Evolutionary conservation across 2,888 invertebrate genomes (phyloP).

Genomic region (Athalia circularis): DNA sequence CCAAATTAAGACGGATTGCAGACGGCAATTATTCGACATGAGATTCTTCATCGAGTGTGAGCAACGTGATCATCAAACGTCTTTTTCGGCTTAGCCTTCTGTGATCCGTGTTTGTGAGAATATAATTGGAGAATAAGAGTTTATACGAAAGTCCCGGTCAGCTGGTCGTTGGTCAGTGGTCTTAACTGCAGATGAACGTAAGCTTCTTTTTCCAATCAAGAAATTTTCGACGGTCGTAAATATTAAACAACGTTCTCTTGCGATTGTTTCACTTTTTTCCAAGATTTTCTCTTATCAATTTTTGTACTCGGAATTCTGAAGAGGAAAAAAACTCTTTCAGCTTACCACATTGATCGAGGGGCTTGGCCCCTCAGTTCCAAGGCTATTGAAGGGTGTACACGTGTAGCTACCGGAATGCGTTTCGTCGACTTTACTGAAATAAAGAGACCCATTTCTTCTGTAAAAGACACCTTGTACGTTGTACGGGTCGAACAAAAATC

Average conservation of each 20-base stretch:
- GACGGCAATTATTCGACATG: neutral
- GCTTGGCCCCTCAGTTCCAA: slow-evolving; percentile 91
- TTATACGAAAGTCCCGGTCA: slow-evolving; percentile 54
- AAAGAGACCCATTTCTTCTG: slow-evolving; percentile 89
- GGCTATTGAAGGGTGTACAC: slow-evolving; percentile 93
- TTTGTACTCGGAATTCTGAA: neutral
- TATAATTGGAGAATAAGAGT: slow-evolving; percentile 65
- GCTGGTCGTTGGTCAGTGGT: slow-evolving; percentile 55
- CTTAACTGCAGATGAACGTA: slow-evolving; percentile 48
- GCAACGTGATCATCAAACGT: slow-evolving; percentile 5
- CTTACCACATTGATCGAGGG: slow-evolving; percentile 84
- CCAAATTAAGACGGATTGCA: neutral
- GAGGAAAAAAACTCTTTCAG: neutral
- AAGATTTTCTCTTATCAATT: neutral
- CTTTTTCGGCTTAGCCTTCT: slow-evolving; percentile 19
- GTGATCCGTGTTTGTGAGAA: slow-evolving; percentile 47
- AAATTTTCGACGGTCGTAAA: slow-evolving; percentile 22
- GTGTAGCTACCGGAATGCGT: slow-evolving; percentile 91
- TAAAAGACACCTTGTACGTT: slow-evolving; percentile 91
- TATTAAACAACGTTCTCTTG: neutral
- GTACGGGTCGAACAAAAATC: slow-evolving; percentile 91
- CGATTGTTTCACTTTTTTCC: neutral
- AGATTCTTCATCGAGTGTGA: slow-evolving; percentile 5
- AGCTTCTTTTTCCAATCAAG: neutral
- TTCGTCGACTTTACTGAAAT: slow-evolving; percentile 89